Base-by-base conservation (phyloP, 2,888 invertebrate species). In the Asteroscopus sphinx region DNA sequence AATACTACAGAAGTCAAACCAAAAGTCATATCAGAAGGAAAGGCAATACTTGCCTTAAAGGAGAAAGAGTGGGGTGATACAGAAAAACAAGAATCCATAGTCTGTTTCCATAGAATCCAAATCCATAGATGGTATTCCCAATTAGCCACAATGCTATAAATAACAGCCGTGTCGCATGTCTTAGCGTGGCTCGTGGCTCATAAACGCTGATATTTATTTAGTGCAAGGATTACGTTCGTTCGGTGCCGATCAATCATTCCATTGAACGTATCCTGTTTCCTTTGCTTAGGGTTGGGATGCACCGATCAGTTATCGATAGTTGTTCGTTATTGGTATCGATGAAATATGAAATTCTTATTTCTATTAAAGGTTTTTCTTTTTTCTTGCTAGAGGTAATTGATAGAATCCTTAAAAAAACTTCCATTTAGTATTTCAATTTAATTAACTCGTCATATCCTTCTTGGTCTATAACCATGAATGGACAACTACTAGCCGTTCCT, bases 261-360 rank as follows among this genome's bases (percentile, higher is more conserved):
- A 94, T 94, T 94, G 93, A 92, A 91, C 85, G 88, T 93, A 93
- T 94, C 93, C 94, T 94, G 94, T 92, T 89, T 89, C 89, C 90
- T 85, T 81, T 80, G 80, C 56, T 60, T 92, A 93, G 92, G 78
- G 92, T 52, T 78, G 93, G 80, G 91, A 46, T 78, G 86, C 76
- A 79, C 73, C 68, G 48, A 68, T 79, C 58, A 73, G 64, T 73
- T 77, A 66, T 80, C 79, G 80, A 82, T 79, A 68, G 13, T 44
- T 39, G 17, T 17, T 11, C 15, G 25, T 36, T 15, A 51, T 59
- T 63, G 16, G 7, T 54, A 73, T 80, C 62, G 71, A 57, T 65
- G 40, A 21, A 21, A 4, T 4, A n/a, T 21, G 21, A 4, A 21
- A 6, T 21, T 21, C 6, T 3, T 21, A 6, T 21, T 21, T 1